These are phyloP conservation scores for Eupithecia dodoneata DNA, from an alignment of 2,888 invertebrate species.

Conservation along the genomic window DNA sequence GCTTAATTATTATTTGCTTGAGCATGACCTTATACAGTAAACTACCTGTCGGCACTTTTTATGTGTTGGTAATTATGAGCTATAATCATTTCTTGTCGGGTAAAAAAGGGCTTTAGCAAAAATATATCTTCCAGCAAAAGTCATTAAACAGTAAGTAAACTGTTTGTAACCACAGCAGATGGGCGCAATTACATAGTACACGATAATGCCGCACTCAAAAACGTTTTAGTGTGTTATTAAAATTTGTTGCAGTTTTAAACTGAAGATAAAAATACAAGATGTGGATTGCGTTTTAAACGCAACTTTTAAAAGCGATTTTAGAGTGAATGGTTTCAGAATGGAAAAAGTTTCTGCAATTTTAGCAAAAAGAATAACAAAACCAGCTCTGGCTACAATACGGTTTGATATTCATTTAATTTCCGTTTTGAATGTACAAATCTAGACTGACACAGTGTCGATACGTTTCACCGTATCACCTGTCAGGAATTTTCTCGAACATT, in stretches of 20 bases:
- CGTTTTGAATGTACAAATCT: neutral
- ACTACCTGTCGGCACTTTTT: neutral
- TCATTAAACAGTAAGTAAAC: slow-evolving; percentile 28
- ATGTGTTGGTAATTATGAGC: neutral
- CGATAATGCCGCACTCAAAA: slow-evolving; percentile 66
- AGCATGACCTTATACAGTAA: too few relatives aligned
- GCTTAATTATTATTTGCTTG: too few relatives aligned
- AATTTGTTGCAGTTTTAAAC: slow-evolving; percentile 52
- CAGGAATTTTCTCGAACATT: slow-evolving; percentile 7
- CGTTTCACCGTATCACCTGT: neutral
- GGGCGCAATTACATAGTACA: slow-evolving; percentile 62
- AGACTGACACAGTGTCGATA: neutral
- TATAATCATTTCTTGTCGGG: neutral
- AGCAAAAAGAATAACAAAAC: neutral
- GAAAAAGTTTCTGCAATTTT: neutral
- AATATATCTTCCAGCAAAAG: neutral
- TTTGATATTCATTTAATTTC: neutral
- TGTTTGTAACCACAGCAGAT: slow-evolving; percentile 60
- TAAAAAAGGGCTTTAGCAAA: neutral
- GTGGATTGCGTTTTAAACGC: slow-evolving; percentile 24
- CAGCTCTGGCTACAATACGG: neutral
- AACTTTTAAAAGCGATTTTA: slow-evolving; percentile 18
- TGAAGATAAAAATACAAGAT: slow-evolving; percentile 37
- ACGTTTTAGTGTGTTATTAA: slow-evolving; percentile 66
- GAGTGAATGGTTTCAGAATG: slow-evolving; percentile 1